Evolutionary conservation across 2,797 vertebrate genomes (phyloP).

Genomic region (Catostomus latipinnis): DNA sequence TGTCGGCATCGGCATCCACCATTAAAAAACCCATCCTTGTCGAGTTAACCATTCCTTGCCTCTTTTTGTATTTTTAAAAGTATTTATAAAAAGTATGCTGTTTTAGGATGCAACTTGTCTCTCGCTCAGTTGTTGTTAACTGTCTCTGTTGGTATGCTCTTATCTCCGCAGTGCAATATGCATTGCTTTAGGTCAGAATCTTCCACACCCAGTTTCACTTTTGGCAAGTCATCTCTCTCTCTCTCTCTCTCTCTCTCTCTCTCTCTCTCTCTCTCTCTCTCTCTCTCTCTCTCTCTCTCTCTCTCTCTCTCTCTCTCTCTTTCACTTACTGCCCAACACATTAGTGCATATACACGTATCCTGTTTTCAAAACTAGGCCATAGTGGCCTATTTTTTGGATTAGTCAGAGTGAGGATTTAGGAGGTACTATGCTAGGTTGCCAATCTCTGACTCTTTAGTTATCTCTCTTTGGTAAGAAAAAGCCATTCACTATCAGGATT

Average conservation of each 20-base stretch:
- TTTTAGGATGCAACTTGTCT: constrained; percentile 12
- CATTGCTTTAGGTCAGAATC: constrained; percentile 60
- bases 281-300: constrained; percentile 1
- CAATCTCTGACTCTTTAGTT: background rate
- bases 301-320: background rate
- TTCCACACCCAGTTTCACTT: constrained; percentile 35
- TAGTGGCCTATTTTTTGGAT: constrained; percentile 22
- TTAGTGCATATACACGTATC: constrained; percentile 2
- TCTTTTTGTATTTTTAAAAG: too few species aligned
- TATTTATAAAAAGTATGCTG: constrained; percentile 4
- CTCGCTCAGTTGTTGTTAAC: constrained; percentile 58
- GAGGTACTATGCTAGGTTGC: background rate
- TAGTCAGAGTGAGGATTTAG: constrained; percentile 13
- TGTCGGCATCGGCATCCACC: too few species aligned
- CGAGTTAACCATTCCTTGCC: too few species aligned
- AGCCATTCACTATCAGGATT: constrained; percentile 13
- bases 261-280: background rate
- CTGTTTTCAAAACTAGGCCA: constrained; percentile 40
- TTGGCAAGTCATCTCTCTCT: constrained; percentile 39
- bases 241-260: background rate
- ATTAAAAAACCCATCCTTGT: too few species aligned
- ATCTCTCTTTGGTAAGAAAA: background rate
- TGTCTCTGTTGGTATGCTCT: constrained; percentile 69
- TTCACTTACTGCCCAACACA: background rate
- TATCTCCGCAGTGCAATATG: constrained; percentile 73